Conservation (phyloP, 2,113 vertebrate genomes). For the Strix aluco region DNA sequence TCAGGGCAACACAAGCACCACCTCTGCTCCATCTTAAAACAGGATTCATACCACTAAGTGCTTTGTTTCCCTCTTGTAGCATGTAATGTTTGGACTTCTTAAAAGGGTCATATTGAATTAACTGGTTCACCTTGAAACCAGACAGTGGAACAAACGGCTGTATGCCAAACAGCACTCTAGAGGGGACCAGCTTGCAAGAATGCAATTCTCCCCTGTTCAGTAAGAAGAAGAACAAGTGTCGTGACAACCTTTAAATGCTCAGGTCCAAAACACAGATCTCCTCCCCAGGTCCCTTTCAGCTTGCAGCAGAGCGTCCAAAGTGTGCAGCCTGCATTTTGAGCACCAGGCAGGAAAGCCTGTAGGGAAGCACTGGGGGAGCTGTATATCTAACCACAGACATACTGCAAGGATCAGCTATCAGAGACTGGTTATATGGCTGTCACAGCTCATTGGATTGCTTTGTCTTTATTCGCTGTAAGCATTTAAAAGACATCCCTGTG, state of each 20-base stretch:
- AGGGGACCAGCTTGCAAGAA: not conserved
- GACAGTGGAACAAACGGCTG: not conserved
- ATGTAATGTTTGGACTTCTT: not conserved
- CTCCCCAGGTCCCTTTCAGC: not conserved
- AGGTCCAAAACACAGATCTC: not conserved
- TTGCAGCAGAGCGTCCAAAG: not conserved
- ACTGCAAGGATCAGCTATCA: constrained; percentile 30
- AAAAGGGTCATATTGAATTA: constrained; percentile 49
- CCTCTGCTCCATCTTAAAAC: constrained; percentile 10
- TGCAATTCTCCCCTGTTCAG: not conserved
- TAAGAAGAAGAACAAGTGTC: not conserved
- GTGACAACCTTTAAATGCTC: not conserved
- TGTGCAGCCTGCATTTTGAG: not conserved
- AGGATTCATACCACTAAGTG: constrained; percentile 35
- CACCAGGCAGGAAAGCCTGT: not conserved
- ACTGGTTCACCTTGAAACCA: constrained; percentile 20
- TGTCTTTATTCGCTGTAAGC: constrained; percentile 26
- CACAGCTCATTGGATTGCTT: constrained; percentile 44
- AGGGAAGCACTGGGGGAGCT: not conserved
- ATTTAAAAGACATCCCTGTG: constrained; percentile 26
- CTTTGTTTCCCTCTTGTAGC: constrained; percentile 3
- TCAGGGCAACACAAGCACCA: not conserved
- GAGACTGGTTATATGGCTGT: constrained; percentile 12
- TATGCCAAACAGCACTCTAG: not conserved
- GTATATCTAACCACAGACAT: constrained; percentile 41